Evolutionary conservation across 1,140 invertebrate genomes (phyloP).

Genomic region (Drosophila ohnishii): DNA sequence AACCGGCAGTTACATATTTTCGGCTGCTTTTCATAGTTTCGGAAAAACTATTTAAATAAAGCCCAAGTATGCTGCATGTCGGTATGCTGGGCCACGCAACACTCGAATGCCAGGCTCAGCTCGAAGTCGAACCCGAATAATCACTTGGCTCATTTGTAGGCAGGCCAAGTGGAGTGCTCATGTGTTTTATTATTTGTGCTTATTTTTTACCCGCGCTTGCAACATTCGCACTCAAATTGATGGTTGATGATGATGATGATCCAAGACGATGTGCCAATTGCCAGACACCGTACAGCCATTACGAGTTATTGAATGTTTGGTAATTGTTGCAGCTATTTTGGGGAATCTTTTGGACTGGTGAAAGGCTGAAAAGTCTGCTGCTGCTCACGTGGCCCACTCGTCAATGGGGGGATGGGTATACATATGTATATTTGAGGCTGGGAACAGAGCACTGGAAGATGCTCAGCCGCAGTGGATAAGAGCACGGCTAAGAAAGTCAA

Average conservation of each 20-base stretch:
- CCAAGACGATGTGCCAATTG: conserved; percentile 65
- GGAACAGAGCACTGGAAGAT: conserved; percentile 26
- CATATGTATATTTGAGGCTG: background rate
- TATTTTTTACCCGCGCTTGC: conserved; percentile 40
- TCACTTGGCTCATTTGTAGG: conserved; percentile 70
- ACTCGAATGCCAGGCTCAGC: conserved; percentile 28
- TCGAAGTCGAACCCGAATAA: conserved; percentile 56
- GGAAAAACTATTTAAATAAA: conserved; percentile 67
- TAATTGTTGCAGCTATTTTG: conserved; percentile 62
- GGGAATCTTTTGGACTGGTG: conserved; percentile 32
- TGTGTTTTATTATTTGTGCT: conserved; percentile 33
- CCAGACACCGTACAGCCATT: conserved; percentile 42
- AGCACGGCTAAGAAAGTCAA: conserved; percentile 64
- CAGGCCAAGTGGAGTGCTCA: conserved; percentile 67
- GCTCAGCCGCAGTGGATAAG: conserved; percentile 30
- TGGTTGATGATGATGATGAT: conserved; percentile 60
- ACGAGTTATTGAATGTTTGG: conserved; percentile 63
- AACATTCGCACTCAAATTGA: conserved; percentile 70
- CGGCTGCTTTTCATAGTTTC: conserved; percentile 25
- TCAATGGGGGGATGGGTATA: conserved; percentile 1
- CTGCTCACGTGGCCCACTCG: conserved; percentile 35
- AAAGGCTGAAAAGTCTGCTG: conserved; percentile 46
- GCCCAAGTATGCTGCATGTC: conserved; percentile 57
- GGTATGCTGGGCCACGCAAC: conserved; percentile 63
- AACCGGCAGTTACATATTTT: conserved; percentile 49